A percentile compares a stretch with the other conserved stretches of the same genome.
Evolutionary conservation across 2,113 vertebrate genomes (phyloP).

Genomic region (Antennarius striatus): DNA sequence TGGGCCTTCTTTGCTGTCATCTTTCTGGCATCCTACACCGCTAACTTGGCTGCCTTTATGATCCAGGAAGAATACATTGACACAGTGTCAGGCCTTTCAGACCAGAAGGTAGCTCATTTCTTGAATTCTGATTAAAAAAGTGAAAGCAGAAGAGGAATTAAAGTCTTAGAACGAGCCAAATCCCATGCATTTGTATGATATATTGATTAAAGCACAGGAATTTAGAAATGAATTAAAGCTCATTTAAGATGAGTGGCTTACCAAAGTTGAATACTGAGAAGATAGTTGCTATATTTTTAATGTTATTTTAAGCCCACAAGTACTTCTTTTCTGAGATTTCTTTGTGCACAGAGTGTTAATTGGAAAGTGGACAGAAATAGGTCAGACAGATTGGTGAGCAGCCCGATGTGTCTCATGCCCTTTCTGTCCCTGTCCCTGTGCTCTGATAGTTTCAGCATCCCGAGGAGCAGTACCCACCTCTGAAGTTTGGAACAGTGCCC

Average conservation of each 20-base stretch:
- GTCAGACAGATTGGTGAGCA: conserved; percentile 75
- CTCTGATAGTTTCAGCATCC: conserved; percentile 88
- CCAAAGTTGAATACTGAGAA: conserved; percentile 44
- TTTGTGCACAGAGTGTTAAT: conserved; percentile 53
- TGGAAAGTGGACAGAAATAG: conserved; percentile 72
- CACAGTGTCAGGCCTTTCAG: conserved; percentile 93
- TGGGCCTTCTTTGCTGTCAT: conserved; percentile 98
- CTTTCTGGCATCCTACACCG: conserved; percentile 96
- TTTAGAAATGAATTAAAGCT: conserved; percentile 62
- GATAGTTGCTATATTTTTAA: conserved; percentile 32
- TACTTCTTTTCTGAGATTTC: conserved; percentile 42
- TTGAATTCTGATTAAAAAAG: conserved; percentile 60
- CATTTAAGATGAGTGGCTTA: conserved; percentile 55
- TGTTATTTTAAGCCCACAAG: conserved; percentile 43
- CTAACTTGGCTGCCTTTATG: conserved; percentile 96
- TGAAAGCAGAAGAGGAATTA: conserved; percentile 47
- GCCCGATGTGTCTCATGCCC: conserved; percentile 64
- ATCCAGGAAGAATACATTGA: conserved; percentile 97
- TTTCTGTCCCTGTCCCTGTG: conserved; percentile 51
- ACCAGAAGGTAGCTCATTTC: conserved; percentile 84
- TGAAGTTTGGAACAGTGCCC: conserved; percentile 93
- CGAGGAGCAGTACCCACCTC: conserved; percentile 90
- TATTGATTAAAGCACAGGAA: conserved; percentile 63
- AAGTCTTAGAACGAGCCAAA: conserved; percentile 59
- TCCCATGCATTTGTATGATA: conserved; percentile 55